These are phyloP conservation scores for Iguana delicatissima DNA, from an alignment of 2,797 vertebrate genomes.

Conservation along the genomic window DNA sequence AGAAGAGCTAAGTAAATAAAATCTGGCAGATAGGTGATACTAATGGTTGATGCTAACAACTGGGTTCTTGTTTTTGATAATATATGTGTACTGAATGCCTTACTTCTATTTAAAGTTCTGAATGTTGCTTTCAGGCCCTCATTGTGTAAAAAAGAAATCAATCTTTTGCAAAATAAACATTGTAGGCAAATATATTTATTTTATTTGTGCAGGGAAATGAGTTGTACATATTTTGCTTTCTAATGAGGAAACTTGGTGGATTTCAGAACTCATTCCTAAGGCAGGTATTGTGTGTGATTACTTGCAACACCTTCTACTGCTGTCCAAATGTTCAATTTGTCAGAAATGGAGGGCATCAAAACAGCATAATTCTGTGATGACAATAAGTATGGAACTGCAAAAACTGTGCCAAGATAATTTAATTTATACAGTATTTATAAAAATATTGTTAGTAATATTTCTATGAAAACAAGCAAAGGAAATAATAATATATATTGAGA, in stretches of 20 bases:
- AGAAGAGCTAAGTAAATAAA: constrained; percentile 34
- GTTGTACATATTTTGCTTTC: constrained; percentile 8
- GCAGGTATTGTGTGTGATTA: constrained; percentile 1
- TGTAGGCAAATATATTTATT: constrained; percentile 27
- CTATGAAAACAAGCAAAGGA: background rate
- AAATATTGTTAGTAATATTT: background rate
- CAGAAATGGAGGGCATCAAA: background rate
- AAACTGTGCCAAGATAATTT: background rate
- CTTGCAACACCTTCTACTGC: background rate
- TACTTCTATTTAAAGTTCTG: constrained; percentile 5
- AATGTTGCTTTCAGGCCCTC: background rate
- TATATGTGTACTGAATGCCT: background rate
- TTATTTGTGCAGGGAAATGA: constrained; percentile 42
- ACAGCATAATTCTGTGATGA: background rate
- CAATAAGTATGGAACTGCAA: background rate
- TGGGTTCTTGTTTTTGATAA: background rate
- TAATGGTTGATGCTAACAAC: constrained; percentile 19
- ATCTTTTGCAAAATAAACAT: background rate
- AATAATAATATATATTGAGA: background rate
- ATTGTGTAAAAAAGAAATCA: constrained; percentile 43
- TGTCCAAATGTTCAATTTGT: constrained; percentile 2
- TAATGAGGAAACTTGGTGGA: constrained; percentile 6
- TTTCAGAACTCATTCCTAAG: constrained; percentile 2
- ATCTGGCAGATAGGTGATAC: background rate
- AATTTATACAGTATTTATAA: background rate